These are phyloP conservation scores for Xiphorhynchus erythropygius DNA, from an alignment of 2,797 vertebrate genomes.

Conservation along the genomic window DNA sequence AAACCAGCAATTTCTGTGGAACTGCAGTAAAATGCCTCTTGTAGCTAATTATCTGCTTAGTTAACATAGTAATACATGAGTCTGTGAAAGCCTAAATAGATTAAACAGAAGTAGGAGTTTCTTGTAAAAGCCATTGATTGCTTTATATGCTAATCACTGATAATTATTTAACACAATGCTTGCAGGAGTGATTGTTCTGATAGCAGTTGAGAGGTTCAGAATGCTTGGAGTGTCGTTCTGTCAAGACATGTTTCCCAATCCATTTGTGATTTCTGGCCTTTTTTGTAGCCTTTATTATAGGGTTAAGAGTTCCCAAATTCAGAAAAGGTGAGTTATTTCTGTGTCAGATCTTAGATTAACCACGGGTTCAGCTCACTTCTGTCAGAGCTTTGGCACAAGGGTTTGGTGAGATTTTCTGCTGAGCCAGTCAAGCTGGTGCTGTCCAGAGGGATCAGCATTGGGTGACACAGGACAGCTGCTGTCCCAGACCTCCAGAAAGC, in stretches of 20 bases:
- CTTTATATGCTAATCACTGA: conserved; percentile 4
- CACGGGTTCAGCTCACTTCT: fast-evolving
- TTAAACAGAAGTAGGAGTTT: conserved; percentile 22
- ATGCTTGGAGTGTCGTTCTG: background rate
- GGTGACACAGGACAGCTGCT: background rate
- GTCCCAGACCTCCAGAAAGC: no score
- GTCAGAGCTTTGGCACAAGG: background rate
- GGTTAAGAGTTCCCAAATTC: background rate
- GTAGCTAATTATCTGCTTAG: conserved; percentile 41
- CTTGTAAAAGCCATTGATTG: conserved; percentile 11
- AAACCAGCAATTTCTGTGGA: background rate
- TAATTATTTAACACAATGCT: conserved; percentile 16
- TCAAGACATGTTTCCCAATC: background rate
- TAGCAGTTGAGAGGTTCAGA: background rate
- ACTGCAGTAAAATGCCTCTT: background rate
- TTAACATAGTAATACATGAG: background rate
- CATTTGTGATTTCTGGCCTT: background rate
- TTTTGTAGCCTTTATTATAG: background rate
- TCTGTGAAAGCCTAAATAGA: background rate
- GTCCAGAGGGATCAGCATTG: background rate
- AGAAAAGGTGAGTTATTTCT: background rate
- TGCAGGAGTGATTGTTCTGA: background rate
- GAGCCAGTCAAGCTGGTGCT: background rate
- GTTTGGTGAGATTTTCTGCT: background rate
- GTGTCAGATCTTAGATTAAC: background rate